Evolutionary conservation across 2,113 vertebrate genomes (phyloP).

Genomic region (Tinamus guttatus): DNA sequence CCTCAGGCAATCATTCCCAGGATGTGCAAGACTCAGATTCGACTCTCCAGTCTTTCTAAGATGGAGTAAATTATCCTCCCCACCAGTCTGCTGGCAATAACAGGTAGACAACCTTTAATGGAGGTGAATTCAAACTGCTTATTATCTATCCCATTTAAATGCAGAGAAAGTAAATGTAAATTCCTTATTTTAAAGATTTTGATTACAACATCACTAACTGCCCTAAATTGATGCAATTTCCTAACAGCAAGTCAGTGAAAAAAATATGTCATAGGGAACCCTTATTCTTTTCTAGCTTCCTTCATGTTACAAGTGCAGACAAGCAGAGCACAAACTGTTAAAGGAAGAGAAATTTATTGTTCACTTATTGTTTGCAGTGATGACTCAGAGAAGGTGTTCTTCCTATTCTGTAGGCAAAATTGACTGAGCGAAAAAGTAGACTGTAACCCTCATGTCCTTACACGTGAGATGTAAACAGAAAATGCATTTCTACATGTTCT

Average conservation of each 20-base stretch:
- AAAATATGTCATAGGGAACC: background rate
- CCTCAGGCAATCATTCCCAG: background rate
- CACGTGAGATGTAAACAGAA: background rate
- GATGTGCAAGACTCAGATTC: background rate
- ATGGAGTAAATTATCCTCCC: background rate
- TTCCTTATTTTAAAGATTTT: background rate
- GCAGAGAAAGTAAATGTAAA: background rate
- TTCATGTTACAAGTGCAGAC: background rate
- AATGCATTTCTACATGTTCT: background rate
- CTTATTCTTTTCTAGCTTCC: background rate
- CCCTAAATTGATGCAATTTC: background rate
- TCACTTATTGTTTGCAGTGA: accelerated
- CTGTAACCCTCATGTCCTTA: background rate
- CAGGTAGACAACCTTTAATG: background rate
- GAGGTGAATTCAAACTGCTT: accelerated
- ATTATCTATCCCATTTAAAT: background rate
- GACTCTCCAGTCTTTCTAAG: background rate
- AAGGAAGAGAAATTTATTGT: background rate
- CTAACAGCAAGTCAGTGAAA: background rate
- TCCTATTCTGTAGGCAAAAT: accelerated
- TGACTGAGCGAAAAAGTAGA: background rate
- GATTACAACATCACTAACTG: background rate
- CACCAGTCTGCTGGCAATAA: background rate
- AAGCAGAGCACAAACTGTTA: background rate
- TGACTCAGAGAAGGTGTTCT: background rate